These are phyloP conservation scores for Fundulus diaphanus DNA, from an alignment of 2,797 vertebrate genomes.

Conservation along the genomic window DNA sequence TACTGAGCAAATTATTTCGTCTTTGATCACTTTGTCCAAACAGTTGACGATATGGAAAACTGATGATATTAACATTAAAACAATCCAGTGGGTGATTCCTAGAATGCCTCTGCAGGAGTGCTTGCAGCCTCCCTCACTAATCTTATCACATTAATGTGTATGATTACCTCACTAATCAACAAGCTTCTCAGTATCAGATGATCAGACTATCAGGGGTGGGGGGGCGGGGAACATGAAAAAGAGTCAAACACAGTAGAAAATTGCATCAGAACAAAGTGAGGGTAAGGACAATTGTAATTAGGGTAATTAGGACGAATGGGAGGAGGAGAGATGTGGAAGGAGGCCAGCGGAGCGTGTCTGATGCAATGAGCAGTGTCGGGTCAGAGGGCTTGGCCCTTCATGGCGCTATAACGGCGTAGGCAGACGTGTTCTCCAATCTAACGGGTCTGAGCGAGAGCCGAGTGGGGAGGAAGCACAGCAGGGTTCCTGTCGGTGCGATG, in stretches of 20 bases:
- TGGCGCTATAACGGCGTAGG: constrained; percentile 14
- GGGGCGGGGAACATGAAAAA: neutral
- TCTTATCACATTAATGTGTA: constrained; percentile 37
- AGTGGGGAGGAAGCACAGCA: constrained; percentile 3
- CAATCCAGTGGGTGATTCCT: neutral
- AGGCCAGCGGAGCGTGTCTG: constrained; percentile 45
- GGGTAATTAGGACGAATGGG: neutral
- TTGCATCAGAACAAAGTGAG: neutral
- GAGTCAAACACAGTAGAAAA: constrained; percentile 5
- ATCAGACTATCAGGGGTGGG: neutral
- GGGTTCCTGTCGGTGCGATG: constrained; percentile 2
- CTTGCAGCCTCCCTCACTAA: constrained; percentile 30
- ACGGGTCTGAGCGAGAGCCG: constrained; percentile 20
- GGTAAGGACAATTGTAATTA: neutral
- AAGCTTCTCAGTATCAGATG: constrained; percentile 34
- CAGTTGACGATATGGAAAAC: neutral
- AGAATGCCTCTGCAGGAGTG: neutral
- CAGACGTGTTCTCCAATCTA: constrained; percentile 60
- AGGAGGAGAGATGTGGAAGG: neutral
- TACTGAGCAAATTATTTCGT: neutral
- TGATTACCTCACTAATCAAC: constrained; percentile 49
- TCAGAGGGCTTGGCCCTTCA: constrained; percentile 35
- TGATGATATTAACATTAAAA: neutral
- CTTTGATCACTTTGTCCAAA: neutral
- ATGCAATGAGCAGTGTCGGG: constrained; percentile 45